Percentiles rank a stretch among this genome's conserved stretches.
These are phyloP conservation scores for Zaprionus bogoriensis DNA, from an alignment of 2,888 invertebrate genomes.

Conservation along the genomic window DNA sequence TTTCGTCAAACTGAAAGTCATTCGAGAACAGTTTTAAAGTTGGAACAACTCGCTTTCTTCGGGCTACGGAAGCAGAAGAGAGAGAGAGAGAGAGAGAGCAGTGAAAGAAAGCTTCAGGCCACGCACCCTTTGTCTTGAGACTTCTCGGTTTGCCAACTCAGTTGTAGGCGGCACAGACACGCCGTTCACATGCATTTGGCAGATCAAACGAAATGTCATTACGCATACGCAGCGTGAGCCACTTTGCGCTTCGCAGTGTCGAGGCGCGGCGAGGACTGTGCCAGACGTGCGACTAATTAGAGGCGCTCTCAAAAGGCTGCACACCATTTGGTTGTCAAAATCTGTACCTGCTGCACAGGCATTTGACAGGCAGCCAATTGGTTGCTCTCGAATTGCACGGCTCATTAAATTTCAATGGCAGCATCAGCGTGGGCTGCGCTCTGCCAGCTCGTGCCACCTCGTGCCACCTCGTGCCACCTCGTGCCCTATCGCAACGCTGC, in stretches of 20 bases:
- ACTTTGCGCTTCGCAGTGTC: neutral
- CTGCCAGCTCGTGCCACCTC: too few species aligned
- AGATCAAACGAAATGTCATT: conserved; percentile 55
- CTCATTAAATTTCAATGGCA: conserved; percentile 64
- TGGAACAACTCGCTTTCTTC: neutral
- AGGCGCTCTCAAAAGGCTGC: conserved; percentile 37
- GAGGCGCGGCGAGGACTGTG: conserved; percentile 5
- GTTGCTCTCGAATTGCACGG: conserved; percentile 48
- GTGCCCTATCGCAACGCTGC: conserved; percentile 45
- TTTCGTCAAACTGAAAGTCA: neutral
- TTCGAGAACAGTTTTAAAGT: neutral
- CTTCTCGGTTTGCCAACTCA: too few species aligned
- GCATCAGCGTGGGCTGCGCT: conserved; percentile 9
- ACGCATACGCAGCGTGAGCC: conserved; percentile 46
- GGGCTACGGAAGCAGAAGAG: neutral
- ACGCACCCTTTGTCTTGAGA: too few species aligned
- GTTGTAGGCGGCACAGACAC: neutral
- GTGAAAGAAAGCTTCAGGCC: too few species aligned
- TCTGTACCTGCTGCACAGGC: conserved; percentile 36
- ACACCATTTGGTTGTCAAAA: conserved; percentile 65
- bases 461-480: conserved; percentile 27
- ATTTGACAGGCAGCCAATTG: conserved; percentile 63
- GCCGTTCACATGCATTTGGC: conserved; percentile 43
- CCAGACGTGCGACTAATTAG: conserved; percentile 55
- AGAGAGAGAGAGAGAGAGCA: too few species aligned